Base-by-base conservation (phyloP, 1,140 invertebrate genomes). In the Venturia canescens region DNA sequence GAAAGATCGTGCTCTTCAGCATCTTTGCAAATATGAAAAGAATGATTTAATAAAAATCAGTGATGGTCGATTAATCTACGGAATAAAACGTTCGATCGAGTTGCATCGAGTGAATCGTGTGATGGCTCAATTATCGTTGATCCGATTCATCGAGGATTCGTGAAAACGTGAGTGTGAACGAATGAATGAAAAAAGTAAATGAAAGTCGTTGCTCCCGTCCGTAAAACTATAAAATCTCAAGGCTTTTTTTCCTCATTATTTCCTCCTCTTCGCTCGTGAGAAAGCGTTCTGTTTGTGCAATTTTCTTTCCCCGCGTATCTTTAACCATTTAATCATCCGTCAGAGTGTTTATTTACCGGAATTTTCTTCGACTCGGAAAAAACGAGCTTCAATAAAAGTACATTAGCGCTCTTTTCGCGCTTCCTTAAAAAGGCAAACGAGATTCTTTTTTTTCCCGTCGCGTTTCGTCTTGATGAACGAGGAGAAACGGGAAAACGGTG, bases 331-430 rank as follows among this genome's bases (percentile, higher is more conserved):
- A 57, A 76, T 23, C 18, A 48, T 23, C 18, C 50, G 31, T 18
- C 16, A 57, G 60, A 23, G 48, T 4, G 31, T 21, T n/a, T 23
- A 21, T 57, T 57, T 57, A n/a, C 21, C 1, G 18, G 9, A 44
- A 44, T 44, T 57, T 57, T 31, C 1, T 29, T 26, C 18, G 34
- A 53, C 18, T 34, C 11, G 70, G 75, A 76, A 83, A 74, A 84
- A 27, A 60, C 3, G 26, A 57, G 48, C 9, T 1, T 23, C 0
- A 29, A 78, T 79, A 80, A 74, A 83, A 5, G 6, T 21, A 7
- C 6, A 57, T 57, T 57, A 16, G 53, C 53, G 53, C 21, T 57
- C 21, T 57, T 57, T 57, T 5, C 4, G 21, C n/a, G 21, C n/a
- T n/a, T 57, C 21, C 0, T 57, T 4, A 57, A 4, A n/a, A 57